A percentile compares a stretch with the other conserved stretches of the same genome.
Conservation (phyloP, 2,797 vertebrate species). For the Clarias laeviceps region DNA sequence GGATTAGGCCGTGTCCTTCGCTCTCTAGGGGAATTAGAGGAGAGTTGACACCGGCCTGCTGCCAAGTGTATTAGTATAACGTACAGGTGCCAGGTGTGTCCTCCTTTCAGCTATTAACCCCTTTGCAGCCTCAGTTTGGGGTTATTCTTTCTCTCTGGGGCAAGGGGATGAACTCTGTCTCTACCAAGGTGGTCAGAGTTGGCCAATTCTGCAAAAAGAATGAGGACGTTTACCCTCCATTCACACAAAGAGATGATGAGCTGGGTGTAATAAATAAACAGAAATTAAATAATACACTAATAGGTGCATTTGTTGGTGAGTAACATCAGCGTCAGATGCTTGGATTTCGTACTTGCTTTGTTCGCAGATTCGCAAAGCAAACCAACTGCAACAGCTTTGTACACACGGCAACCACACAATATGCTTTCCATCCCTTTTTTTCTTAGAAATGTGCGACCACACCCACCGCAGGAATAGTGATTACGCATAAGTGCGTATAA, state of each 20-base stretch:
- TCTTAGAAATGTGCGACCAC: background rate
- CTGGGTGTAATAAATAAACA: background rate
- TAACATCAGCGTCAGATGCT: background rate
- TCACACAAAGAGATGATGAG: background rate
- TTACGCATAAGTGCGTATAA: background rate
- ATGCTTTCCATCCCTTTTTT: background rate
- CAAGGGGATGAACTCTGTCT: slow-evolving; percentile 38
- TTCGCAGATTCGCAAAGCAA: background rate
- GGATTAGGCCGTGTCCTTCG: slow-evolving; percentile 99
- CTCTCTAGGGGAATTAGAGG: slow-evolving; percentile 93
- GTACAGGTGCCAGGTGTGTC: slow-evolving; percentile 89
- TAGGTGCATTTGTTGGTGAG: background rate
- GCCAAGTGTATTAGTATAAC: slow-evolving; percentile 96
- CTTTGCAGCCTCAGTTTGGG: slow-evolving; percentile 61
- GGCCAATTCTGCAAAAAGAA: background rate
- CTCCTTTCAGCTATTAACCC: slow-evolving; percentile 96
- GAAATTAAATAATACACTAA: background rate
- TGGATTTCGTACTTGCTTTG: background rate
- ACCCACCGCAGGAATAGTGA: background rate
- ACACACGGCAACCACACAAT: background rate
- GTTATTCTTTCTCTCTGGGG: slow-evolving; percentile 40
- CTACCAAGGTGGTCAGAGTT: slow-evolving; percentile 7
- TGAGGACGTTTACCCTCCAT: background rate
- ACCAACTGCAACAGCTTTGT: background rate
- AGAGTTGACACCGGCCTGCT: slow-evolving; percentile 92